Base-by-base conservation (phyloP, 2,888 invertebrate species). In the Phaonia tiefii region DNA sequence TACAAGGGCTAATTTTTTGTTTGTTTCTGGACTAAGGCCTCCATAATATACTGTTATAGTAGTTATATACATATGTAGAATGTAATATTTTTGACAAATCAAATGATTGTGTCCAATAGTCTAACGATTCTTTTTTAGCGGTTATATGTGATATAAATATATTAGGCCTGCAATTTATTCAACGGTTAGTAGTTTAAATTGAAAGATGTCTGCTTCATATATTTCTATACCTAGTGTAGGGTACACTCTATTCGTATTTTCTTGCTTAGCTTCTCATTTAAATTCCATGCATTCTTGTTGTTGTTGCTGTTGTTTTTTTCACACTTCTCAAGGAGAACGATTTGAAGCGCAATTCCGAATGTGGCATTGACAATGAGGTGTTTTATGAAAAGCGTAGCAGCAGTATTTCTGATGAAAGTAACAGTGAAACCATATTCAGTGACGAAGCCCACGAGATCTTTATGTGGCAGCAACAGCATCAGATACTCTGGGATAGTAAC, bases 351-450 rank as follows among this genome's bases (percentile, higher is more conserved):
- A 85, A 88, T 65, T 87, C 89, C 66, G 88, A 88, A 75, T 86
- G 87, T 75, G 89, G 89, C 15, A 75, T 83, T 25, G 84, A 83
- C 63, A 87, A 89, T 56, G 89, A 88, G 60, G 71, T 87, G 77
- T 84, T 88, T 11, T 89, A 87, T 70, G 91, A 91, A 75, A 88
- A 89, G 80, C 86, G 88, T 49, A 89, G 90, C 83, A 89, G 31
- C 31, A 90, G 90, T 83, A 89, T 89, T 76, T 91, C 91, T 22
- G 91, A 90, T 75, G 88, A 88, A 82, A 88, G 88, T 80, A 89
- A 89, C 75, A 89, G 87, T 66, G 87, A 88, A 60, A 86, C 85
- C 13, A 87, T 90, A 10, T 87, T 89, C 42, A 89, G 87, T 69
- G 88, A 89, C 75, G 89, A 89, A 77, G 88, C 88, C 0, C 88